phyloP scores from a whole-genome alignment of 2,888 invertebrate species.

The Pantelozetes paolii region DNA sequence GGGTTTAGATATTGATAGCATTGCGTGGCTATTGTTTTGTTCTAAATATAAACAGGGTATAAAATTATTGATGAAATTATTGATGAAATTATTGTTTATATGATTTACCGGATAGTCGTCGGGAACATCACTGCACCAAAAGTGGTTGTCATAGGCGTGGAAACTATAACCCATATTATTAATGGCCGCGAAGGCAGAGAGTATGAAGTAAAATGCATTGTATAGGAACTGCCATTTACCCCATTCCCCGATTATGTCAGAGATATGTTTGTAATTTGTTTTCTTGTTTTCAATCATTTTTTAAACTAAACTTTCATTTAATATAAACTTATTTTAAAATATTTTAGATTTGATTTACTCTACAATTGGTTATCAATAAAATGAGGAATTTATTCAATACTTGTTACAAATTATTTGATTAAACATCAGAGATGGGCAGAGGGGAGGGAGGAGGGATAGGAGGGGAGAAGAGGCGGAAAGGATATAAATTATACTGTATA shows the following conservation, averaged over 20 bases:
- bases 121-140: constrained; percentile 30
- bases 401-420: too few relatives aligned
- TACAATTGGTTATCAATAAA: too few relatives aligned
- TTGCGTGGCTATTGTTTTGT: not conserved
- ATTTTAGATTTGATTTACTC: too few relatives aligned
- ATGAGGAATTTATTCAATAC: too few relatives aligned
- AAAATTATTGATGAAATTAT: not conserved
- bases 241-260: constrained; percentile 35
- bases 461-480: too few relatives aligned
- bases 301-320: too few relatives aligned
- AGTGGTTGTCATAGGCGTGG: constrained; percentile 4
- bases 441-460: too few relatives aligned
- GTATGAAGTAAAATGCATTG: not conserved
- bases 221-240: constrained; percentile 23
- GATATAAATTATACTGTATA: too few relatives aligned
- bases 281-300: too few relatives aligned
- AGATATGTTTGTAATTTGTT: too few relatives aligned
- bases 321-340: too few relatives aligned
- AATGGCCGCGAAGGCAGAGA: not conserved
- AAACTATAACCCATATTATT: constrained; percentile 17
- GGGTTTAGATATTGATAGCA: not conserved
- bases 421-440: too few relatives aligned
- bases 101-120: not conserved
- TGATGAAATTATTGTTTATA: not conserved
- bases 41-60: not conserved